Base-by-base conservation (phyloP, 2,797 vertebrate genomes). In the Pangasius sanitwongsei region DNA sequence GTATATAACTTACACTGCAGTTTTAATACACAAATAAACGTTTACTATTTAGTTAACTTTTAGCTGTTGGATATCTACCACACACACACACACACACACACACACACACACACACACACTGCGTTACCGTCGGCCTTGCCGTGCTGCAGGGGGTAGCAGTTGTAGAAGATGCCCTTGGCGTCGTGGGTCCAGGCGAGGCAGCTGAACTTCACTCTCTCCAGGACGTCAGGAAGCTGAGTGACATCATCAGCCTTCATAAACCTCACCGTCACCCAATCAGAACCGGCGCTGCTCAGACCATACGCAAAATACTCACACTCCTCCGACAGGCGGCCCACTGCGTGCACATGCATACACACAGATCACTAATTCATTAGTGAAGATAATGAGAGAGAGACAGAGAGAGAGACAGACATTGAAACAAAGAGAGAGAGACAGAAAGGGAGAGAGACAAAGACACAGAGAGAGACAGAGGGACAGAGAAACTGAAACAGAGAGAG, bases 161-260 rank as follows among this genome's bases (percentile, higher is more conserved):
- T 97, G 92, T 96, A 97, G 61, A 97, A 96, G 89, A 96, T 1
- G 0, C 96, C 96, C 48, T 92, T 95, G 15, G 94, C 94, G n/a
- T 96, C 96, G 0, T 97, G 96, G 3, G 95, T 97, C 96, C 96
- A 97, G 89, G 95, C 93, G 91, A 97, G 82, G 87, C 96, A 97
- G 93, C 96, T 97, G 90, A 96, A 97, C 88, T 97, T 97, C 20
- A 96, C 95, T 87, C 95, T 93, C 90, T 96, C 95, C 91, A 96
- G 94, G 0, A 94, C 74, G 12, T 97, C 96, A 0, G 95, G 91
- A 87, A 97, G 93, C 0, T 65, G 6, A 1, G 74, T 92, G 75
- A 95, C 94, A 87, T 96, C 94, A 2, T 95, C 94, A 0, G 92
- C 95, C 80, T 93, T 95, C 93, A 96, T 90, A 90, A 97, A 95